Conservation (phyloP, 1,140 invertebrate species). For the Acromyrmex heyeri region DNA sequence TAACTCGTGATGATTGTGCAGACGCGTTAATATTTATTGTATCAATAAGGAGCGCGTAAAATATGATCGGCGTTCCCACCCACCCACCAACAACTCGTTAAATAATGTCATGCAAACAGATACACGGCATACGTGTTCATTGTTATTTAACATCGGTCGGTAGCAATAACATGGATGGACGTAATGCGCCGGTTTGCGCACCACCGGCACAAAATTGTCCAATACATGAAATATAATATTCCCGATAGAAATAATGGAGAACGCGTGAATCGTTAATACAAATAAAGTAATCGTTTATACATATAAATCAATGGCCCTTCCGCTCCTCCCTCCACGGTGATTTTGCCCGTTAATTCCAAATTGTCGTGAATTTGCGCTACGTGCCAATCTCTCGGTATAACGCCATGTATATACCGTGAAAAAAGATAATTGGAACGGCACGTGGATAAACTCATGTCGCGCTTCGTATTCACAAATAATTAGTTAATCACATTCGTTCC, state of each 20-base stretch:
- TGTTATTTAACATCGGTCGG: slow-evolving; percentile 72
- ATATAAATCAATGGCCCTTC: slow-evolving; percentile 40
- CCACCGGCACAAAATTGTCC: slow-evolving; percentile 63
- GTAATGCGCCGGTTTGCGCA: slow-evolving; percentile 61
- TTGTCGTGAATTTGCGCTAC: slow-evolving; percentile 41
- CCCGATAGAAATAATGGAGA: slow-evolving; percentile 60
- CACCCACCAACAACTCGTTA: slow-evolving; percentile 34
- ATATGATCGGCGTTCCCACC: slow-evolving; percentile 21
- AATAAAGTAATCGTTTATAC: slow-evolving; percentile 49
- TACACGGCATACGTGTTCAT: slow-evolving; percentile 66
- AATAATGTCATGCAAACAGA: slow-evolving; percentile 60
- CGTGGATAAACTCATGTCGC: slow-evolving; percentile 35
- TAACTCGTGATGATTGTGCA: slow-evolving; percentile 74
- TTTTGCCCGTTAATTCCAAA: slow-evolving; percentile 37
- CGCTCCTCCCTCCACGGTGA: slow-evolving; percentile 15
- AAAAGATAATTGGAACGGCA: slow-evolving; percentile 36
- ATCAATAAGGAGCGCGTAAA: slow-evolving; percentile 69
- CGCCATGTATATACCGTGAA: neutral
- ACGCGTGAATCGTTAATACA: slow-evolving; percentile 57
- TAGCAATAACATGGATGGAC: slow-evolving; percentile 66
- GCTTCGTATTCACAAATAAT: slow-evolving; percentile 45
- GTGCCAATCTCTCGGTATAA: slow-evolving; percentile 1
- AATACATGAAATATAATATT: slow-evolving; percentile 62
- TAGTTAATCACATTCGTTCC: slow-evolving; percentile 50
- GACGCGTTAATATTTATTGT: slow-evolving; percentile 73